Evolutionary conservation across 2,113 vertebrate genomes (phyloP).

Genomic region (Pachycephala philippinensis): DNA sequence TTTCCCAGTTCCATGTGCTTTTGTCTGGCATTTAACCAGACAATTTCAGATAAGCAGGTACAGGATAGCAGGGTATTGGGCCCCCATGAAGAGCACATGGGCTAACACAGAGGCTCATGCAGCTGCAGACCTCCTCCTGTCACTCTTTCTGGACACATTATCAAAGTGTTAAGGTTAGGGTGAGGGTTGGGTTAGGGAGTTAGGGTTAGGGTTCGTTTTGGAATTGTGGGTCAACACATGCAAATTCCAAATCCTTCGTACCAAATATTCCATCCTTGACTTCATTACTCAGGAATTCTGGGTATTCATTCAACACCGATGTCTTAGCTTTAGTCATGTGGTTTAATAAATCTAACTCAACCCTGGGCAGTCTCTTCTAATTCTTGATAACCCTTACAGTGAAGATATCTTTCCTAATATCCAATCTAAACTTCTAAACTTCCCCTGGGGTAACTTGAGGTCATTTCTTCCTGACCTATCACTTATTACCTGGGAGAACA

Average conservation of each 20-base stretch:
- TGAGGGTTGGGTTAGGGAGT: neutral
- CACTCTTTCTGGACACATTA: neutral
- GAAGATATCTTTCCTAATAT: neutral
- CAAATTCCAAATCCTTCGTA: neutral
- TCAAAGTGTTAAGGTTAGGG: too few species aligned
- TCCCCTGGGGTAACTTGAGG: neutral
- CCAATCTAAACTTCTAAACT: neutral
- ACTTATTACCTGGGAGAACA: neutral
- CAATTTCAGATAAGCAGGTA: neutral
- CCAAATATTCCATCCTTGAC: neutral
- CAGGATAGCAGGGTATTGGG: neutral
- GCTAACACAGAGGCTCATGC: neutral
- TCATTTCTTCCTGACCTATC: neutral
- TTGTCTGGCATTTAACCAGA: neutral
- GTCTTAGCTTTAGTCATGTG: neutral
- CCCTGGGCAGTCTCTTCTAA: neutral
- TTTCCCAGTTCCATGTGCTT: neutral
- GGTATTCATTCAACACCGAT: neutral
- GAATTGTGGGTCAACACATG: neutral
- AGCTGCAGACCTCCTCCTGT: neutral
- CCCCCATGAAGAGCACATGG: fast-evolving
- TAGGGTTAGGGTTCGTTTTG: neutral
- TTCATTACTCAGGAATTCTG: neutral
- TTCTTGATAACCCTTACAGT: neutral
- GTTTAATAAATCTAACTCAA: neutral